These are phyloP conservation scores for Punctoribates punctum DNA, from an alignment of 2,888 invertebrate species.

Conservation along the genomic window DNA sequence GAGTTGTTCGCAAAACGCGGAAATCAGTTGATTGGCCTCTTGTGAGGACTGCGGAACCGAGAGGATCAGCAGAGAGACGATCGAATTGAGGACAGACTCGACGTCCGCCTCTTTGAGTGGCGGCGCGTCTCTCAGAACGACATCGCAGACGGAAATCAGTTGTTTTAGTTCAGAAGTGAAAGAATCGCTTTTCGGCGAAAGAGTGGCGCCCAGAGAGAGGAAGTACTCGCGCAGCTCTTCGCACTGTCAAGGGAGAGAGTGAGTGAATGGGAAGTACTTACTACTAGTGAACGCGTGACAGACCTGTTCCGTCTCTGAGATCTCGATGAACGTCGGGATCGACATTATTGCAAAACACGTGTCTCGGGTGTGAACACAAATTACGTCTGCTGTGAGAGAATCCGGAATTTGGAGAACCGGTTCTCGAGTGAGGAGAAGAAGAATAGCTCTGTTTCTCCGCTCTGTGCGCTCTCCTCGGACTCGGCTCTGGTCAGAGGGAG, in stretches of 20 bases:
- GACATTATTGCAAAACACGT: slow-evolving; percentile 31
- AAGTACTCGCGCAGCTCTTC: slow-evolving; percentile 79
- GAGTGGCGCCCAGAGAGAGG: slow-evolving; percentile 88
- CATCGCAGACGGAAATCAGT: slow-evolving; percentile 84
- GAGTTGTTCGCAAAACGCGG: slow-evolving; percentile 86
- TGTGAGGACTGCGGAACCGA: slow-evolving; percentile 67
- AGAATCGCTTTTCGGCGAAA: slow-evolving; percentile 58
- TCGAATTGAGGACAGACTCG: slow-evolving; percentile 89
- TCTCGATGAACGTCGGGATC: slow-evolving; percentile 39
- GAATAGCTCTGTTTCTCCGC: no score
- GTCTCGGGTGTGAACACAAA: not conserved
- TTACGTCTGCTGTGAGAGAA: no score
- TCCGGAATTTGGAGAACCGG: no score
- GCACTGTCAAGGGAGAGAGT: slow-evolving; percentile 52
- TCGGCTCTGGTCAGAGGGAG: no score
- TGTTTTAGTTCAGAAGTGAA: slow-evolving; percentile 71
- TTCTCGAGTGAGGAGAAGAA: no score
- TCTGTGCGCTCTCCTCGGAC: no score
- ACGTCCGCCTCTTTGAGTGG: slow-evolving; percentile 62
- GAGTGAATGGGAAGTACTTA: not conserved
- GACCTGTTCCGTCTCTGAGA: slow-evolving; percentile 35
- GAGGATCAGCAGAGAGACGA: slow-evolving; percentile 84
- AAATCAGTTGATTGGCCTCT: slow-evolving; percentile 78
- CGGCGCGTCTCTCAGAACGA: slow-evolving; percentile 73
- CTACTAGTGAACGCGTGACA: not conserved